These are phyloP conservation scores for Drosophila setifemur DNA, from an alignment of 1,140 invertebrate species.

Conservation along the genomic window DNA sequence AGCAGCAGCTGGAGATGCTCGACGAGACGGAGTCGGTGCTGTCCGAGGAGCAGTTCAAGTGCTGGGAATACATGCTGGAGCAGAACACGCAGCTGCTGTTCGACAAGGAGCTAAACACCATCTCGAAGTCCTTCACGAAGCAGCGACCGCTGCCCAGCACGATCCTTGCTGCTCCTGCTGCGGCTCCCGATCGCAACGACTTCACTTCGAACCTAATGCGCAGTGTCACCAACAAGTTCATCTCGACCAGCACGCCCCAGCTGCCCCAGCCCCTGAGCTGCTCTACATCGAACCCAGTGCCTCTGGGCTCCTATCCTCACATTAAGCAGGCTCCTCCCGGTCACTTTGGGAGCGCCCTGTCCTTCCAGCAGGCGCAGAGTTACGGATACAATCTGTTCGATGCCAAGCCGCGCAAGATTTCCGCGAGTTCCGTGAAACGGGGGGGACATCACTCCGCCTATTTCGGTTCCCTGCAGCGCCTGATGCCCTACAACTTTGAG, in stretches of 20 bases:
- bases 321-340: conserved; percentile 63
- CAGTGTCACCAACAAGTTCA: conserved; percentile 68
- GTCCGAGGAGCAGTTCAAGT: conserved; percentile 94
- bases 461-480: conserved; percentile 90
- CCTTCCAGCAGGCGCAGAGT: conserved; percentile 84
- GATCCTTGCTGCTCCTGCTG: conserved; percentile 44
- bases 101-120: conserved; percentile 92
- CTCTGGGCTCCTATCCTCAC: conserved; percentile 34
- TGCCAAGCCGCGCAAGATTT: conserved; percentile 64
- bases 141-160: conserved; percentile 82
- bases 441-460: conserved; percentile 92
- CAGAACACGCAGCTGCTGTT: conserved; percentile 94
- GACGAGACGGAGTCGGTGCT: conserved; percentile 85
- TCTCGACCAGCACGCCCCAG: conserved; percentile 76
- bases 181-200: conserved; percentile 57
- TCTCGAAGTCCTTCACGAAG: conserved; percentile 86
- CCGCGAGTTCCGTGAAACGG: conserved; percentile 77
- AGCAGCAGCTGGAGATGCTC: conserved; percentile 84
- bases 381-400: conserved; percentile 82
- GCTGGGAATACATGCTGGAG: conserved; percentile 96
- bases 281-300: conserved; percentile 2
- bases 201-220: conserved; percentile 71
- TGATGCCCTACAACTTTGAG: conserved; percentile 93
- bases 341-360: conserved; percentile 90
- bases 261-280: conserved; percentile 27